These are phyloP conservation scores for Turritopsis rubra DNA, from an alignment of 30 jellyfish, hydroid and myxozoan species.

Conservation along the genomic window DNA sequence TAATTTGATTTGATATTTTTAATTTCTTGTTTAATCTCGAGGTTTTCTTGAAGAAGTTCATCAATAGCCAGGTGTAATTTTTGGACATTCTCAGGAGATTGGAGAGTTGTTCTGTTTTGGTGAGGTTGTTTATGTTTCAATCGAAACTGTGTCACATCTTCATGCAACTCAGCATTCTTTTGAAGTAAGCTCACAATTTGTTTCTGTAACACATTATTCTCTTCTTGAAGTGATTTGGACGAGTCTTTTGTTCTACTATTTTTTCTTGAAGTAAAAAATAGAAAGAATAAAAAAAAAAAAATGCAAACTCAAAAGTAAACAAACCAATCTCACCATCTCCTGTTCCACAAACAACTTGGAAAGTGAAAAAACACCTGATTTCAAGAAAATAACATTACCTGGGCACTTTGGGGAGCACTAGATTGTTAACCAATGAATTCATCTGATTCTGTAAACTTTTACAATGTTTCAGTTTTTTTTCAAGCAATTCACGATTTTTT, in stretches of 20 bases:
- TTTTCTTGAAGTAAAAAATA: too few relatives aligned
- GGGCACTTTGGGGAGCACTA: not conserved
- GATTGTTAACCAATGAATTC: not conserved
- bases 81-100: not conserved
- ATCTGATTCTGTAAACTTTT: not conserved
- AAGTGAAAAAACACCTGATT: too few relatives aligned
- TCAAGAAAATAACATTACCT: too few relatives aligned
- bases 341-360: too few relatives aligned
- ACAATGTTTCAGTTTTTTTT: not conserved
- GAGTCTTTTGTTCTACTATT: too few relatives aligned
- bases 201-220: not conserved
- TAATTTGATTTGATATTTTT: not conserved
- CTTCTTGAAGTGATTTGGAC: not conserved
- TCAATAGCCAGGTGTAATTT: not conserved
- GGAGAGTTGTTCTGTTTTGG: not conserved
- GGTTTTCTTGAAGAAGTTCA: not conserved
- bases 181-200: not conserved
- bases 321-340: too few relatives aligned
- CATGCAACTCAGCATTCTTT: not conserved
- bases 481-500: slow-evolving; percentile 1
- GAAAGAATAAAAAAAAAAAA: too few relatives aligned
- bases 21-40: not conserved
- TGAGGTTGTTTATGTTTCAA: not conserved
- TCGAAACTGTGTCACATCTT: not conserved
- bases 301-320: too few relatives aligned